Evolutionary conservation across 2,113 vertebrate genomes (phyloP).

Genomic region (Tupaia tana): DNA sequence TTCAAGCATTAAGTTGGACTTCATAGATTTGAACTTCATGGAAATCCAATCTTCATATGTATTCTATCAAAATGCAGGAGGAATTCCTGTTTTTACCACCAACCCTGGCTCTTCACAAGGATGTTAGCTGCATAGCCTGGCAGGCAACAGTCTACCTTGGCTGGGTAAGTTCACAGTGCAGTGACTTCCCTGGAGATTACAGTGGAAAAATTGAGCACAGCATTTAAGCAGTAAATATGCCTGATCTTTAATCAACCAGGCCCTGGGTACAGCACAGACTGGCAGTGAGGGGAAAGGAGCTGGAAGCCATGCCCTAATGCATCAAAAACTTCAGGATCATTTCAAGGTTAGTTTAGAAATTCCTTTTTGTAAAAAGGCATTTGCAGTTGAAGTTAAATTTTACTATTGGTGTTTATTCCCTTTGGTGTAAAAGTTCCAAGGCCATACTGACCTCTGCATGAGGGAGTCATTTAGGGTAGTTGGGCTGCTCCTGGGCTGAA

Average conservation of each 20-base stretch:
- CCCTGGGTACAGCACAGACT: not conserved
- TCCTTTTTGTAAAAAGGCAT: rapidly evolving
- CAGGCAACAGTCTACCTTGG: not conserved
- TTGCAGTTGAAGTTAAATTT: rapidly evolving
- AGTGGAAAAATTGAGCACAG: not conserved
- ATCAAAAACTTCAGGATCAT: no score
- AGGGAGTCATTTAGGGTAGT: not conserved
- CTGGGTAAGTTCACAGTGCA: rapidly evolving
- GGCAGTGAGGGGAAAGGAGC: not conserved
- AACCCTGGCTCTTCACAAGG: not conserved
- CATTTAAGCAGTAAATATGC: not conserved
- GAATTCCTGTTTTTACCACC: rapidly evolving
- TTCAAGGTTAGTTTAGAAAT: not conserved
- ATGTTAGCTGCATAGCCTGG: rapidly evolving
- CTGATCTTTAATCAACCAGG: not conserved
- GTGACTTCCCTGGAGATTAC: rapidly evolving
- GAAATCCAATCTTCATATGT: rapidly evolving
- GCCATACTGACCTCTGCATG: rapidly evolving
- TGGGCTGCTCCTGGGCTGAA: not conserved
- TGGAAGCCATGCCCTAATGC: rapidly evolving
- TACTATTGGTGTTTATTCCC: not conserved
- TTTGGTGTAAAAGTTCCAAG: rapidly evolving
- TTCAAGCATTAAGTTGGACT: rapidly evolving
- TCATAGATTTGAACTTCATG: rapidly evolving
- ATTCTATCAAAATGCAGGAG: rapidly evolving